Evolutionary conservation across 2,888 invertebrate genomes (phyloP).

Genomic region (Apotomis turbidana): DNA sequence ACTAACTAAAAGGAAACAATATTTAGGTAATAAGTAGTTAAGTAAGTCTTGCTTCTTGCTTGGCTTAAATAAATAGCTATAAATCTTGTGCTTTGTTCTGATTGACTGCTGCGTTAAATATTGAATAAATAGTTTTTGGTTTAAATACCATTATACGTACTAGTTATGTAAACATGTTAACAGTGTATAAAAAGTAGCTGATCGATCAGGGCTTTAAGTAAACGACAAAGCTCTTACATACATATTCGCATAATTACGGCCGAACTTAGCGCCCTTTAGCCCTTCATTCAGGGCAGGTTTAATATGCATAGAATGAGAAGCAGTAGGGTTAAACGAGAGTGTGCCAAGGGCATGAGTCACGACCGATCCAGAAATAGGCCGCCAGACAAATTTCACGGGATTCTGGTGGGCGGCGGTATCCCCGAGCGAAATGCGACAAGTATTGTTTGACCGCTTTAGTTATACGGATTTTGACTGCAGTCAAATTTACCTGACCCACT

Average conservation of each 20-base stretch:
- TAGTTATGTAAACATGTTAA: too few relatives aligned
- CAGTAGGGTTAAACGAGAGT: slow-evolving; percentile 10
- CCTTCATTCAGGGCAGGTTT: neutral
- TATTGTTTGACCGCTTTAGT: neutral
- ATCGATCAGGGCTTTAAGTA: too few relatives aligned
- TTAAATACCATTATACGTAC: too few relatives aligned
- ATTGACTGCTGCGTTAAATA: too few relatives aligned
- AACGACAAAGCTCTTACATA: neutral
- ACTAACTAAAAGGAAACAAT: too few relatives aligned
- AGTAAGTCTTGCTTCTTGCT: too few relatives aligned
- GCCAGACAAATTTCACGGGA: slow-evolving; percentile 21
- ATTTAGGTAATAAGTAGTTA: too few relatives aligned
- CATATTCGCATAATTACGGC: neutral
- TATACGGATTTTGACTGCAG: neutral
- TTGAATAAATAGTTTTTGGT: too few relatives aligned
- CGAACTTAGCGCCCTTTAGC: neutral
- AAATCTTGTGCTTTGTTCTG: too few relatives aligned
- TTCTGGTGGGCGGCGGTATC: neutral
- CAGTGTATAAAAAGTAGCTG: too few relatives aligned
- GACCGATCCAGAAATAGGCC: slow-evolving; percentile 29
- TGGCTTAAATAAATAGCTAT: too few relatives aligned
- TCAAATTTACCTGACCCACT: too few relatives aligned
- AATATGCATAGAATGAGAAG: neutral
- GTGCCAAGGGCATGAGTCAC: slow-evolving; percentile 30
- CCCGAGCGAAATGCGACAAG: neutral